Evolutionary conservation across 2,797 vertebrate species (phyloP), one percentile per base, ranked within the genome.

Genomic region (Platyrinchus mystaceus): DNA sequence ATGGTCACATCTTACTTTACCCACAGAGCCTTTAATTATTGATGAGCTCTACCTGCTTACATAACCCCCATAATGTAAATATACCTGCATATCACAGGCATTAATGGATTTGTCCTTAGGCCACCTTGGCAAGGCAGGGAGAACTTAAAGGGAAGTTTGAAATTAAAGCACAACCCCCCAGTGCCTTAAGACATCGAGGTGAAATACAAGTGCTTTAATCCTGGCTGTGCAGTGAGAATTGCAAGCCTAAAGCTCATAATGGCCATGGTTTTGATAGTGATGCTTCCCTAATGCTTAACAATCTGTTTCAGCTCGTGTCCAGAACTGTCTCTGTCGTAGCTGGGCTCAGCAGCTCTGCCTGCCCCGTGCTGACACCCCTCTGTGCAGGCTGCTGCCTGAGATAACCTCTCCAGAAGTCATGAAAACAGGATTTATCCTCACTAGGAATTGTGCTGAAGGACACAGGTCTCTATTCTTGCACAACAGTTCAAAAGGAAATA

Each of bases 101-200:
- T 89, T 94, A 91, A 93, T 95, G 80, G 85, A 60, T 94, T 93
- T 94, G 70, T 95, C 94, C 90, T 95, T 43, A 92, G 89, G 94
- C 87, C 82, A 92, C 89, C 85, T 93, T 80, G 78, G 71, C 87
- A 77, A 85, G 87, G 81, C 41, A 87, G 36, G 62, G 79, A 68
- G 89, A 83, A 60, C 79, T 78, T 67, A 60, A 93, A 93, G 71
- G 59, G 53, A 91, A 85, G 74, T 73, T 52, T 76, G 79, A 95
- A 95, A 91, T 87, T 47, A 73, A 93, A 85, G 49, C 79, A 74
- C 87, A 91, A 3, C 20, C 43, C 37, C 11, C 30, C 43, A 12
- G 52, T 47, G 87, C 90, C 64, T 58, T 43, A 37, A 81, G 79
- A 87, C 56, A 44, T 3, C 12, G 56, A 91, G 75, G 93, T 91